A percentile compares a stretch with the other conserved stretches of the same genome.
These are phyloP conservation scores for Sisyra terminalis DNA, from an alignment of 2,888 invertebrate species.

Conservation along the genomic window DNA sequence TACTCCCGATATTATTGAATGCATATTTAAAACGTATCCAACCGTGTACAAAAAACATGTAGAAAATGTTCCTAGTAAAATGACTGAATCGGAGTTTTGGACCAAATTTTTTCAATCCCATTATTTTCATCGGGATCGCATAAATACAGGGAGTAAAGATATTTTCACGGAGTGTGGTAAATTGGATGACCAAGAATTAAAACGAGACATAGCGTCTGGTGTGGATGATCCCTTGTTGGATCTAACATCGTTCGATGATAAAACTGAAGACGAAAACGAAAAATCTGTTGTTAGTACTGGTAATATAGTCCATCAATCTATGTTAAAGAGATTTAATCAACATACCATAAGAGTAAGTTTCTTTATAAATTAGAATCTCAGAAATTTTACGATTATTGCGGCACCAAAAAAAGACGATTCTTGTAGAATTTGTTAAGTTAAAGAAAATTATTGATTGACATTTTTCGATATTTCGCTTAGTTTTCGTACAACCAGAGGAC, in stretches of 20 bases:
- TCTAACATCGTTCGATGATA: conserved; percentile 65
- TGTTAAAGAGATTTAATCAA: conserved; percentile 93
- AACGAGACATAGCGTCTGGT: conserved; percentile 59
- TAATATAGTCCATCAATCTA: conserved; percentile 68
- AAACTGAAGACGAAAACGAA: conserved; percentile 39
- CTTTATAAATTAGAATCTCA: neutral
- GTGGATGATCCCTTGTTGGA: conserved; percentile 72
- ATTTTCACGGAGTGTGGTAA: conserved; percentile 96
- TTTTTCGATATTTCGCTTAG: too few species aligned
- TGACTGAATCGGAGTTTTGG: conserved; percentile 97
- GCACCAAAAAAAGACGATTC: too few species aligned
- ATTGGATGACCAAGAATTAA: conserved; percentile 73
- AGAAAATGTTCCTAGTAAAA: conserved; percentile 89
- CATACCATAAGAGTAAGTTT: conserved; percentile 86
- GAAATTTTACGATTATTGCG: conserved; percentile 3
- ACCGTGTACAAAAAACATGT: conserved; percentile 93
- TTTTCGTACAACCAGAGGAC: too few species aligned
- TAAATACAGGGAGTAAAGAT: conserved; percentile 81
- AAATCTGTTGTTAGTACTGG: conserved; percentile 30
- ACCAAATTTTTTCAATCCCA: conserved; percentile 99
- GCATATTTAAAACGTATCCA: conserved; percentile 98
- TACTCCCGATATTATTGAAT: conserved; percentile 90
- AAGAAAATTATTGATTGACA: too few species aligned
- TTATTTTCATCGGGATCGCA: conserved; percentile 88
- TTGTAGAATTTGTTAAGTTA: too few species aligned